These are phyloP conservation scores for Fabriciana adippe DNA, from an alignment of 2,888 invertebrate species.

Conservation along the genomic window DNA sequence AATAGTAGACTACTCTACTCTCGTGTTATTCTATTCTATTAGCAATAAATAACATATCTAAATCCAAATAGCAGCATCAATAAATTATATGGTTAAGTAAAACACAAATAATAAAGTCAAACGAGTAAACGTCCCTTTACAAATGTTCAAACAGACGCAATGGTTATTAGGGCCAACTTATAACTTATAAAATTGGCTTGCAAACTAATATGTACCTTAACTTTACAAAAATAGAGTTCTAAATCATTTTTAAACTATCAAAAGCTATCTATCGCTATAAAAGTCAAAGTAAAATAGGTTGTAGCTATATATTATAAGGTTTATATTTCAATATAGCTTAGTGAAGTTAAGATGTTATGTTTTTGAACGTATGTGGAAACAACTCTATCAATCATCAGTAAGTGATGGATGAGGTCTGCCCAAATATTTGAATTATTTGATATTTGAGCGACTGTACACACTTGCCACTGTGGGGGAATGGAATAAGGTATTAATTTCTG, in stretches of 20 bases:
- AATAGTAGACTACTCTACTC: conserved; percentile 13
- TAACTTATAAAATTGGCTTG: conserved; percentile 33
- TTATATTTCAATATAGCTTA: neutral
- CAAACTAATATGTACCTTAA: conserved; percentile 43
- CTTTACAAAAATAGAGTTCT: neutral
- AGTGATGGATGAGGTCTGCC: conserved; percentile 77
- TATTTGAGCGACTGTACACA: conserved; percentile 53
- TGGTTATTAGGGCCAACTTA: conserved; percentile 60
- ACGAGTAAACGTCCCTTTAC: conserved; percentile 65
- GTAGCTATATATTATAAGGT: conserved; percentile 1
- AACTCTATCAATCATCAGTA: conserved; percentile 74
- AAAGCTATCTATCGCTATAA: conserved; percentile 13
- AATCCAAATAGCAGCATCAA: conserved; percentile 58
- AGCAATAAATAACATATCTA: conserved; percentile 54
- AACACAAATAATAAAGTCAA: conserved; percentile 77
- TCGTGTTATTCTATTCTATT: conserved; percentile 37
- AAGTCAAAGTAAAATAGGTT: conserved; percentile 39
- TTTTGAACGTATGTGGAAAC: conserved; percentile 45
- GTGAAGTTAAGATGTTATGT: conserved; percentile 44
- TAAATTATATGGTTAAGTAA: conserved; percentile 73
- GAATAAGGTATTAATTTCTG: conserved; percentile 42
- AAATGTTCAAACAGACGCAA: conserved; percentile 70
- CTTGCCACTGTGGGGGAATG: conserved; percentile 47
- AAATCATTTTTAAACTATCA: conserved; percentile 15
- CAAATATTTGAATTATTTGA: conserved; percentile 80